Conservation (phyloP, 1,140 invertebrate species). For the Zeugodacus cucurbitae region DNA sequence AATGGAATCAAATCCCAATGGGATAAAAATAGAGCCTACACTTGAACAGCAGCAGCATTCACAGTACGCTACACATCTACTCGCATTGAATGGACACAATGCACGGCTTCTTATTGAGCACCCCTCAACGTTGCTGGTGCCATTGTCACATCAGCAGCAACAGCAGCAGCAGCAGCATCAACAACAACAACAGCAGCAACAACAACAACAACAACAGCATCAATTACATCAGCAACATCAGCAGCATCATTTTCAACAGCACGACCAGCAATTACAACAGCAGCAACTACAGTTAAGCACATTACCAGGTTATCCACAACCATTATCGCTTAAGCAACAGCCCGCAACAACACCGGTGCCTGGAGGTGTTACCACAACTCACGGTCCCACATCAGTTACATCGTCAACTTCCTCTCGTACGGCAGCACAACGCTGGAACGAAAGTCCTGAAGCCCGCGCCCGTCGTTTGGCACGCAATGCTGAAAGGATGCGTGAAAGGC, state of each 20-base stretch:
- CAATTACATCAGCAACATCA: slow-evolving; percentile 56
- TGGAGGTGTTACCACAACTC: slow-evolving; percentile 44
- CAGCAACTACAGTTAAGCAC: slow-evolving; percentile 53
- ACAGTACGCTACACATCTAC: slow-evolving; percentile 61
- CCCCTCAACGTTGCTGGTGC: slow-evolving; percentile 62
- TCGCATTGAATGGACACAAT: slow-evolving; percentile 63
- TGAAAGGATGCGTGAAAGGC: slow-evolving; percentile 64
- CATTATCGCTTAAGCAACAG: slow-evolving; percentile 54
- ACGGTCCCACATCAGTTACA: slow-evolving; percentile 43
- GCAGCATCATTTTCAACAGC: slow-evolving; percentile 48
- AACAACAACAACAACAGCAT: slow-evolving; percentile 54
- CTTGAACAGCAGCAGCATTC: slow-evolving; percentile 61
- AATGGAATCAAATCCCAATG: slow-evolving; percentile 66
- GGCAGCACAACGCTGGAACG: slow-evolving; percentile 62
- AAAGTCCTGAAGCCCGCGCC: slow-evolving; percentile 62
- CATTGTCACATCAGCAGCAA: slow-evolving; percentile 59
- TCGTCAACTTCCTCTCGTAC: slow-evolving; percentile 48
- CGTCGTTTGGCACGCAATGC: slow-evolving; percentile 65
- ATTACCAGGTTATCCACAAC: slow-evolving; percentile 52
- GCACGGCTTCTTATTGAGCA: slow-evolving; percentile 62
- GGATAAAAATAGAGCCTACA: slow-evolving; percentile 65
- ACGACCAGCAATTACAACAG: slow-evolving; percentile 48
- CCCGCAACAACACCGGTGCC: slow-evolving; percentile 53
- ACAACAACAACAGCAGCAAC: slow-evolving; percentile 48
- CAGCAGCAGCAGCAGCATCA: slow-evolving; percentile 48